Percentiles rank a stretch among this genome's conserved stretches.
These are phyloP conservation scores for Podotricha telesiphe DNA, from an alignment of 2,888 invertebrate genomes.

Conservation along the genomic window DNA sequence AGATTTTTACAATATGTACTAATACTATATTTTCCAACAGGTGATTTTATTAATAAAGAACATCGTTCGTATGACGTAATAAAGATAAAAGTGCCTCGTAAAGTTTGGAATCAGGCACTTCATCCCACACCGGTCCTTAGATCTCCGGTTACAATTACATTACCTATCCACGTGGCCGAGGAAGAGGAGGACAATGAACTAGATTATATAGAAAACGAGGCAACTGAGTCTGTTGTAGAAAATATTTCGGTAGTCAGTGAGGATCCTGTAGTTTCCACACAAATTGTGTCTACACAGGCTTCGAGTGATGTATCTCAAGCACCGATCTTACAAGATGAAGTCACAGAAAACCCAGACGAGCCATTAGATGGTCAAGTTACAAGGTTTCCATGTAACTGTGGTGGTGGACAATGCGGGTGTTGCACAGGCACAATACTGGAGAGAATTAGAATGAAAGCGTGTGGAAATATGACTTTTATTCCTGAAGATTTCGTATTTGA, in stretches of 20 bases:
- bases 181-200: constrained; percentile 53
- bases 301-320: constrained; percentile 51
- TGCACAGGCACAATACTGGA: constrained; percentile 87
- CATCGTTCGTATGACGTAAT: constrained; percentile 65
- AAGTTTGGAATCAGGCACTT: constrained; percentile 68
- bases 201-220: constrained; percentile 49
- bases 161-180: constrained; percentile 71
- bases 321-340: constrained; percentile 56
- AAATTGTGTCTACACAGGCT: constrained; percentile 40
- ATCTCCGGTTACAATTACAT: constrained; percentile 69
- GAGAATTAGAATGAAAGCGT: constrained; percentile 88
- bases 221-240: constrained; percentile 51
- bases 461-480: constrained; percentile 90
- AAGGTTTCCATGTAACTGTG: constrained; percentile 85
- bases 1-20: too few species aligned
- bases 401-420: constrained; percentile 86
- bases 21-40: constrained; percentile 24
- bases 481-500: constrained; percentile 93
- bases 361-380: constrained; percentile 74
- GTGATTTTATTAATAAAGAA: constrained; percentile 47
- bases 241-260: constrained; percentile 48
- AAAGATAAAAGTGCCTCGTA: constrained; percentile 63
- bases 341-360: constrained; percentile 48
- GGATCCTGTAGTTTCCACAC: constrained; percentile 41
- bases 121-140: constrained; percentile 69